A percentile compares a stretch with the other conserved stretches of the same genome.
Evolutionary conservation across 2,888 invertebrate species (phyloP).

Genomic region (Tortrix viridana): DNA sequence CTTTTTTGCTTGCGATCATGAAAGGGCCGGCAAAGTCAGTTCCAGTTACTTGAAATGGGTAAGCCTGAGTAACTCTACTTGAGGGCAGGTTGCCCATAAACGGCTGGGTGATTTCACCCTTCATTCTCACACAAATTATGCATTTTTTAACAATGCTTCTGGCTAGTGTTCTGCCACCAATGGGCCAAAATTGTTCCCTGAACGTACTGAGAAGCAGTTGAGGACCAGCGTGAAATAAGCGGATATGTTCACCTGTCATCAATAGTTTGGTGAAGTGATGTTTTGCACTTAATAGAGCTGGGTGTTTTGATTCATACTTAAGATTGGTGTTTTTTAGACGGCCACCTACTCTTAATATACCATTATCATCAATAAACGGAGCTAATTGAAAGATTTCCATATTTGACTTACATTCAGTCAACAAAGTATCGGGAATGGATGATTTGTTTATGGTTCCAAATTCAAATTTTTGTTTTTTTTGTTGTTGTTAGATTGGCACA

Average conservation of each 20-base stretch:
- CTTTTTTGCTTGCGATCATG: conserved; percentile 33
- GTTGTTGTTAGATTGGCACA: too few species aligned
- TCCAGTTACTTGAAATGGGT: conserved; percentile 37
- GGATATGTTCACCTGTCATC: conserved; percentile 36
- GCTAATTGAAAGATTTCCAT: conserved; percentile 10
- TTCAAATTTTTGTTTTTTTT: too few species aligned
- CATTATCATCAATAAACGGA: conserved; percentile 29
- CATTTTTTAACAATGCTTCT: conserved; percentile 30
- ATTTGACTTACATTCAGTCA: too few species aligned
- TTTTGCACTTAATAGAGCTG: conserved; percentile 28
- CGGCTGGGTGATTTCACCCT: conserved; percentile 30
- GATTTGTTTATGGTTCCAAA: too few species aligned
- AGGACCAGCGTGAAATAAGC: conserved; percentile 39
- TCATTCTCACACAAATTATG: conserved; percentile 26
- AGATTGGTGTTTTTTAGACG: conserved; percentile 14
- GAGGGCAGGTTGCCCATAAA: conserved; percentile 39
- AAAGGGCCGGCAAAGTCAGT: conserved; percentile 42
- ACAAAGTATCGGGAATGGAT: too few species aligned
- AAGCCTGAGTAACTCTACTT: conserved; percentile 21
- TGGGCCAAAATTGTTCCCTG: conserved; percentile 41
- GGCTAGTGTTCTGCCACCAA: conserved; percentile 39
- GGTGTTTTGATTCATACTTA: conserved; percentile 37
- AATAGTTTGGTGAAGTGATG: conserved; percentile 38
- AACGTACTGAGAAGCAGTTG: conserved; percentile 40
- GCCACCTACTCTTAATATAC: conserved; percentile 28